Conservation (phyloP, 2,797 vertebrate species). For the Thamnophis elegans region DNA sequence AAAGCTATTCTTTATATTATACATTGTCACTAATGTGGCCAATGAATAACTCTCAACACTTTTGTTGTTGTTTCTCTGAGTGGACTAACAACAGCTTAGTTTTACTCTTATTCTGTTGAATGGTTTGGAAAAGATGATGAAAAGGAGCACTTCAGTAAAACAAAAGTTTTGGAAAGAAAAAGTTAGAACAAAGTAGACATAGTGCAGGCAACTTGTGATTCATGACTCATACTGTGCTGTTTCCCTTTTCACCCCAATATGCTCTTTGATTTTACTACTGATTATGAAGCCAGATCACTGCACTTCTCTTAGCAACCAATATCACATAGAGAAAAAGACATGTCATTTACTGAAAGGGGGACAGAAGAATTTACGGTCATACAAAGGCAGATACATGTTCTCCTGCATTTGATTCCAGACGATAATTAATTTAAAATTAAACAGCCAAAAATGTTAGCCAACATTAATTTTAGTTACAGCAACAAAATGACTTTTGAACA, state of each 20-base stretch:
- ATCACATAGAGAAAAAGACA: slow-evolving; percentile 65
- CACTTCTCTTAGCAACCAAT: slow-evolving; percentile 91
- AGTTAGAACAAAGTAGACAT: slow-evolving; percentile 71
- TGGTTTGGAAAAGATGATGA: slow-evolving; percentile 78
- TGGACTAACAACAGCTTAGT: slow-evolving; percentile 80
- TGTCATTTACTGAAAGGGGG: slow-evolving; percentile 65
- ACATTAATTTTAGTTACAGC: slow-evolving; percentile 57
- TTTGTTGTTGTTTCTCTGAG: slow-evolving; percentile 82
- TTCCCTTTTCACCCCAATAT: slow-evolving; percentile 76
- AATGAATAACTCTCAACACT: slow-evolving; percentile 83
- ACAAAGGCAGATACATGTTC: slow-evolving; percentile 75
- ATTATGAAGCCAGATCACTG: slow-evolving; percentile 60
- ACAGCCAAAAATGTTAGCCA: slow-evolving; percentile 60
- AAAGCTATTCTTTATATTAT: slow-evolving; percentile 80
- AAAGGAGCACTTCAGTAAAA: slow-evolving; percentile 73
- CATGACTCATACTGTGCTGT: slow-evolving; percentile 74
- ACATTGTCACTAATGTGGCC: slow-evolving; percentile 79
- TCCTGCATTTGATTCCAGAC: slow-evolving; percentile 68
- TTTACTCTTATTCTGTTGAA: slow-evolving; percentile 66
- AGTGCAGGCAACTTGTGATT: slow-evolving; percentile 81
- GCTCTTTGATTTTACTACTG: slow-evolving; percentile 72
- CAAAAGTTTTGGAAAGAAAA: slow-evolving; percentile 73
- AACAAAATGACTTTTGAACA: neutral
- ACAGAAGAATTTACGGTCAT: slow-evolving; percentile 66
- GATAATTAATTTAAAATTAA: slow-evolving; percentile 54